Evolutionary conservation across 1,140 invertebrate species (phyloP).

Genomic region (Archivesica marissinica): DNA sequence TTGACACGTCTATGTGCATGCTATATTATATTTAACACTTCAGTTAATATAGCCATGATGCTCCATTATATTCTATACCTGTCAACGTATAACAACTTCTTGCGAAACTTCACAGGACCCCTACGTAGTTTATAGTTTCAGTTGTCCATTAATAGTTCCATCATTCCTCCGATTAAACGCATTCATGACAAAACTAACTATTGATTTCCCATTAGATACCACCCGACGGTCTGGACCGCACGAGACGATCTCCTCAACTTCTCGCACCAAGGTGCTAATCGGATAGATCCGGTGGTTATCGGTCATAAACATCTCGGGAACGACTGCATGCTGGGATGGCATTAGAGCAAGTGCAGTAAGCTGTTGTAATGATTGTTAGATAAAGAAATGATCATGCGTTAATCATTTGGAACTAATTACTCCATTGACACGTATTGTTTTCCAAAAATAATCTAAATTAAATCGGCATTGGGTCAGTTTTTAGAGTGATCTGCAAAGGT

Average conservation of each 20-base stretch:
- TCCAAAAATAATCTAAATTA: no score
- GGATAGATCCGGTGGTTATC: constrained; percentile 47
- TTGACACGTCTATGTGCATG: no score
- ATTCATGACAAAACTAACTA: neutral
- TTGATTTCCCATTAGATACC: constrained; percentile 11
- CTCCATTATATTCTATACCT: no score
- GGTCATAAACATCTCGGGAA: neutral
- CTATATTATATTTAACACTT: no score
- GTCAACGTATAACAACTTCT: no score
- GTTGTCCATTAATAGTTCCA: no score
- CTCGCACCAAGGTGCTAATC: constrained; percentile 54
- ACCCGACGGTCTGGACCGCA: neutral
- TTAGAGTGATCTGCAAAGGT: no score
- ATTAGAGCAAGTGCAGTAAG: neutral
- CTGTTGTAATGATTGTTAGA: neutral
- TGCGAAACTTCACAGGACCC: no score
- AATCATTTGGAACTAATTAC: constrained; percentile 14
- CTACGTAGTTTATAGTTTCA: no score
- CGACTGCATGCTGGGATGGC: constrained; percentile 14
- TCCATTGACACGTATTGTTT: constrained; percentile 12
- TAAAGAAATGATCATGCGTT: constrained; percentile 1
- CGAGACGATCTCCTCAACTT: neutral
- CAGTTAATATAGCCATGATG: no score
- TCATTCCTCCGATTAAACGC: no score
- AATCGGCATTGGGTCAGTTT: no score